Evolutionary conservation across 2,113 vertebrate species (phyloP).

Genomic region (Trichomycterus rosablanca): DNA sequence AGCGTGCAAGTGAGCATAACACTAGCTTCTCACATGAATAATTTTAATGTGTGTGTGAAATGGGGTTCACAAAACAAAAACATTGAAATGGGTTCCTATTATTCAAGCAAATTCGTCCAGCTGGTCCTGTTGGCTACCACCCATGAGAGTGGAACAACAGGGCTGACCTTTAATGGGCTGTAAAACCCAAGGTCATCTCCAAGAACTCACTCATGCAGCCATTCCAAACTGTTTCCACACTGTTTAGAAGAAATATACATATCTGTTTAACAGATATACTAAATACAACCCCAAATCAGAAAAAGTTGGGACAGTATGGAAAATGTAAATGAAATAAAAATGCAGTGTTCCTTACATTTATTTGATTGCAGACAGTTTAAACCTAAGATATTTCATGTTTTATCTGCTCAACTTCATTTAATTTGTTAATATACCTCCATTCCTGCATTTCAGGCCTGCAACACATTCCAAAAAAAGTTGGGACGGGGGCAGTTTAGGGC

Average conservation of each 20-base stretch:
- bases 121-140: constrained; percentile 23
- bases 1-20: not conserved
- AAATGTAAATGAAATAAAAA: too few relatives aligned
- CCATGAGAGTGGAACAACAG: not conserved
- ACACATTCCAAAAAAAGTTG: too few relatives aligned
- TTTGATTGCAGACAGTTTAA: too few relatives aligned
- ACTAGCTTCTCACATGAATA: not conserved
- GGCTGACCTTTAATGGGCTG: constrained; percentile 8
- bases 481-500: too few relatives aligned
- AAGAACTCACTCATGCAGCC: not conserved
- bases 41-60: not conserved
- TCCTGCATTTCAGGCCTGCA: too few relatives aligned
- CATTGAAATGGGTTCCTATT: constrained; percentile 4
- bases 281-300: too few relatives aligned
- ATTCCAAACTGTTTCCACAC: not conserved
- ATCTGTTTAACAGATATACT: too few relatives aligned
- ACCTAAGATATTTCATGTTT: too few relatives aligned
- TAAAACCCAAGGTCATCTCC: not conserved
- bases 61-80: not conserved
- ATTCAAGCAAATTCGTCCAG: constrained; percentile 10
- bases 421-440: too few relatives aligned
- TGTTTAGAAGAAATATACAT: not conserved
- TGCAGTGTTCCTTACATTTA: too few relatives aligned
- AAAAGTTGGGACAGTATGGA: too few relatives aligned
- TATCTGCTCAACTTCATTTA: too few relatives aligned